Conservation (phyloP, 1,140 invertebrate genomes). For the Dreissena polymorpha region DNA sequence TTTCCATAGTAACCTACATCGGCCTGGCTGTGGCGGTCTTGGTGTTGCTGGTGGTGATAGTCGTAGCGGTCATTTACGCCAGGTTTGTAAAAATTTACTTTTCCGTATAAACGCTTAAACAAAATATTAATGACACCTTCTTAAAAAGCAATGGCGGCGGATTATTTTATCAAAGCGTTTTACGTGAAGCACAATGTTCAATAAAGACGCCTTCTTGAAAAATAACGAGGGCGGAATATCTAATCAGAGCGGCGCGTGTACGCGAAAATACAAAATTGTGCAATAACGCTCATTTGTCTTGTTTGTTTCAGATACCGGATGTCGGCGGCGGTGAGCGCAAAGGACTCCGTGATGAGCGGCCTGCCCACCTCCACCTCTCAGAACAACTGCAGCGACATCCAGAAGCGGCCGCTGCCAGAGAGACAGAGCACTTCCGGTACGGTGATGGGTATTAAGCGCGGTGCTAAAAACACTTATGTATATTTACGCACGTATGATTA, state of each 20-base stretch:
- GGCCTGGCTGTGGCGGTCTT: slow-evolving; percentile 40
- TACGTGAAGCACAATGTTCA: too few relatives aligned
- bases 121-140: too few relatives aligned
- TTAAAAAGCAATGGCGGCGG: too few relatives aligned
- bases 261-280: neutral
- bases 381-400: slow-evolving; percentile 45
- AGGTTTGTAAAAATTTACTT: slow-evolving; percentile 13
- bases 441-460: too few relatives aligned
- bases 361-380: slow-evolving; percentile 33
- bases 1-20: slow-evolving; percentile 29
- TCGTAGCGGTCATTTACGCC: slow-evolving; percentile 17
- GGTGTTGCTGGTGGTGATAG: slow-evolving; percentile 20
- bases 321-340: neutral
- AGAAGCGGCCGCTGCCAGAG: slow-evolving; percentile 37
- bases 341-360: neutral
- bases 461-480: neutral
- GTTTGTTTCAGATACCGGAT: slow-evolving; percentile 9
- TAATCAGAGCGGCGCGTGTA: neutral
- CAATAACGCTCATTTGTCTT: too few relatives aligned
- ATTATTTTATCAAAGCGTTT: neutral
- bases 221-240: too few relatives aligned
- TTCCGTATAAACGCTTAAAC: too few relatives aligned
- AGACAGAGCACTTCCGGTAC: slow-evolving; percentile 6
- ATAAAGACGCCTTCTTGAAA: too few relatives aligned
- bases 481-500: neutral